phyloP scores from a whole-genome alignment of 92 coral and sea anemone species.

The Blastomussa wellsi region DNA sequence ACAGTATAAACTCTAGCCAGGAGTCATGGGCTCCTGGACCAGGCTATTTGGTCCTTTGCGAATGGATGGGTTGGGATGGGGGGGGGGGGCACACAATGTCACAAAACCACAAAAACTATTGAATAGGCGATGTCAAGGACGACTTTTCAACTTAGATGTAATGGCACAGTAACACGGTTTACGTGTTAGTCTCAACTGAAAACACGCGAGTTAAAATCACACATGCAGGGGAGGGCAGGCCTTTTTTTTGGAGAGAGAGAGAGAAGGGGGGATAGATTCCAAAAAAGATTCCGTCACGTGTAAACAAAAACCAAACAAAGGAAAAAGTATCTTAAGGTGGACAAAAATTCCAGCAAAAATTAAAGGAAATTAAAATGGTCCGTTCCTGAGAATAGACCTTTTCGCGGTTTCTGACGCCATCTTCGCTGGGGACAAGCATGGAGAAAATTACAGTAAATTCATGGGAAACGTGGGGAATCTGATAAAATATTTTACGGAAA shows the following conservation, averaged over 20 bases:
- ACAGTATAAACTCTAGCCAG: background rate
- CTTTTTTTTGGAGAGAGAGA: no score
- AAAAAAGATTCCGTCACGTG: slow-evolving; percentile 10
- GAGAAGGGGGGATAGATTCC: background rate
- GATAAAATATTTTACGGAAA: slow-evolving; percentile 10
- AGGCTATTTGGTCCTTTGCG: slow-evolving; percentile 11
- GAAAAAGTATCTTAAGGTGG: no score
- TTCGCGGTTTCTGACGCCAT: slow-evolving; percentile 10
- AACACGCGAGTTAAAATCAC: slow-evolving; percentile 2
- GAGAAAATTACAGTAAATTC: no score
- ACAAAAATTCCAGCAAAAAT: no score
- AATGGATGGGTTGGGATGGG: background rate
- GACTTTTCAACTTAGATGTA: slow-evolving; percentile 14
- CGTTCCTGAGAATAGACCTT: background rate
- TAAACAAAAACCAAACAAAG: slow-evolving; percentile 15
- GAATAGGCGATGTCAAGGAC: slow-evolving; percentile 13
- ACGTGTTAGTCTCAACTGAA: slow-evolving; percentile 1
- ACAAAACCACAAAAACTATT: slow-evolving; percentile 11
- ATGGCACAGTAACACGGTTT: slow-evolving; percentile 17
- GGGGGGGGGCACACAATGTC: background rate
- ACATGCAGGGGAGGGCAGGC: slow-evolving; percentile 4
- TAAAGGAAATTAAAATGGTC: slow-evolving; percentile 12
- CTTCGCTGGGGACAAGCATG: slow-evolving; percentile 12
- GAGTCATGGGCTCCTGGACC: no score
- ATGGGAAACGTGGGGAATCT: background rate